A percentile compares a stretch with the other conserved stretches of the same genome.
Conservation (phyloP, 2,113 vertebrate genomes). For the Gila orcuttii region DNA sequence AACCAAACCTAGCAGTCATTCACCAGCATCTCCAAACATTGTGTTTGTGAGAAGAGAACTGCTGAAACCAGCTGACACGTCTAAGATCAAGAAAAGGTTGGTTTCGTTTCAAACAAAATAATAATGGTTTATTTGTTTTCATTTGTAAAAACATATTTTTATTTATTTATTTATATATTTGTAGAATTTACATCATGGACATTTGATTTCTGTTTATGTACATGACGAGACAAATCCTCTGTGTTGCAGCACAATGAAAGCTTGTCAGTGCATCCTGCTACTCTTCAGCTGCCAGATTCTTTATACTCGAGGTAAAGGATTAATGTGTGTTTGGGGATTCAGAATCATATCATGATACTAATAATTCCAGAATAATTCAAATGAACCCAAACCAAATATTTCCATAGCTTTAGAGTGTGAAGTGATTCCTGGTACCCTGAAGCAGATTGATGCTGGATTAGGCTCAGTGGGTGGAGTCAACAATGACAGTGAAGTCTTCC, state of each 20-base stretch:
- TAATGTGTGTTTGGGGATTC: not conserved
- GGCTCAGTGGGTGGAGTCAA: constrained; percentile 31
- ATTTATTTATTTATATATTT: no score
- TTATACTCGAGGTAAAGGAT: not conserved
- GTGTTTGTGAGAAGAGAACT: not conserved
- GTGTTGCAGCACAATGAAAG: not conserved
- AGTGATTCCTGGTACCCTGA: constrained; percentile 7
- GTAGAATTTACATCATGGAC: not conserved
- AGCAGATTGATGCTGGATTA: constrained; percentile 5
- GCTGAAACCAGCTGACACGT: no score
- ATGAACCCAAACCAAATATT: no score
- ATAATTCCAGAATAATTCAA: not conserved
- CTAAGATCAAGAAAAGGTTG: no score
- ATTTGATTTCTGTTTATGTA: not conserved
- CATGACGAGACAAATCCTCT: not conserved
- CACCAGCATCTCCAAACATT: not conserved
- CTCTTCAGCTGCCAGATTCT: not conserved
- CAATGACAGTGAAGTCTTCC: not conserved
- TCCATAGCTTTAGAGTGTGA: constrained; percentile 38
- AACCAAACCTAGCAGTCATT: not conserved
- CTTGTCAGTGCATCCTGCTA: constrained; percentile 3
- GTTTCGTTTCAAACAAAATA: no score
- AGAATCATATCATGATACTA: not conserved
- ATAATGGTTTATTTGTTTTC: not conserved
- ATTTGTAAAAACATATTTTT: no score